Conservation (phyloP, 35 echinoderm and acorn worm species). For the Patiria miniata region DNA sequence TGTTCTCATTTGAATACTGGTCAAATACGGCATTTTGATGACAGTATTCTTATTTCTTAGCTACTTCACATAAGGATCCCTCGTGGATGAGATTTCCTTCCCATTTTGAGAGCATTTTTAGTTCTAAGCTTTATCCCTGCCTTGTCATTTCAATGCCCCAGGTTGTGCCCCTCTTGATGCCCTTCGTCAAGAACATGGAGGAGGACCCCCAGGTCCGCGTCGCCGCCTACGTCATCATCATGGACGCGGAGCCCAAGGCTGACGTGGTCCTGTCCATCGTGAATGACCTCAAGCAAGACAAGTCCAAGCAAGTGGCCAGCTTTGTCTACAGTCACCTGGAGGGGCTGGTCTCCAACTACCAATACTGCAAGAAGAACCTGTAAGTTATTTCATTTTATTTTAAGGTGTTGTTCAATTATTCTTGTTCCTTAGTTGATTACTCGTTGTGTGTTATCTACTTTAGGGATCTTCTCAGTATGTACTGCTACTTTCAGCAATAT, state of each 20-base stretch:
- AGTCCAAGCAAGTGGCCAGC: constrained; percentile 46
- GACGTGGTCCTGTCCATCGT: constrained; percentile 38
- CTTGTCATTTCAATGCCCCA: not conserved
- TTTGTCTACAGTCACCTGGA: constrained; percentile 58
- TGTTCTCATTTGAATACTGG: too few species aligned
- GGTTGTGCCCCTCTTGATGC: not conserved
- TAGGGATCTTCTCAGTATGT: too few species aligned
- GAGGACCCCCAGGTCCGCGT: constrained; percentile 55
- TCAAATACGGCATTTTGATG: too few species aligned
- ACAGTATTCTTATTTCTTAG: too few species aligned
- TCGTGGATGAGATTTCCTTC: too few species aligned
- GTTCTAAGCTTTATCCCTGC: not conserved
- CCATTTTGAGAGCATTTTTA: too few species aligned
- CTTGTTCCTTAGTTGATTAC: too few species aligned
- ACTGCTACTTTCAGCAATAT: too few species aligned
- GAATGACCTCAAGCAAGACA: constrained; percentile 42
- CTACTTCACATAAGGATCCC: too few species aligned
- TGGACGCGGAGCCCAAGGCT: constrained; percentile 43
- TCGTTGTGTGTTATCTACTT: too few species aligned
- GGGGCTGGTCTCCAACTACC: constrained; percentile 18
- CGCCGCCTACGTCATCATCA: constrained; percentile 64
- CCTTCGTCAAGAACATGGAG: constrained; percentile 26
- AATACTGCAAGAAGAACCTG: constrained; percentile 36
- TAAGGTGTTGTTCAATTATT: too few species aligned
- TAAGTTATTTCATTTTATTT: too few species aligned